Percentiles rank a stretch among this genome's conserved stretches.
phyloP scores from a whole-genome alignment of 2,113 vertebrate genomes.

The Scytalopus superciliaris region DNA sequence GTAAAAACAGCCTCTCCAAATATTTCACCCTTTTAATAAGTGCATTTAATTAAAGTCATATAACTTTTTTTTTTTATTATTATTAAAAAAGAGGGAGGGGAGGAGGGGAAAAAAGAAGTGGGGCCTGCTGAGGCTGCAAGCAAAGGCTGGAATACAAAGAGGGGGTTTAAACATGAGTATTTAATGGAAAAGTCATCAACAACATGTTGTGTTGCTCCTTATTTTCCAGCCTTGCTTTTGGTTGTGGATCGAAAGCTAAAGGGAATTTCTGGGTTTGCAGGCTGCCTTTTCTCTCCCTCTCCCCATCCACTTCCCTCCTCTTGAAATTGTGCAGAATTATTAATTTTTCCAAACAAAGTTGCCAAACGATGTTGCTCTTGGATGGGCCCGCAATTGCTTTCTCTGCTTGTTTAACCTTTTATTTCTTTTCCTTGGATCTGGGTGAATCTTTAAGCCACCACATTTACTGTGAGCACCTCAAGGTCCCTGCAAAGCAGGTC shows the following conservation, averaged over 20 bases:
- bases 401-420: not conserved
- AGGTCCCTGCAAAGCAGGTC: not conserved
- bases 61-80: conserved; percentile 71
- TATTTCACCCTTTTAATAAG: conserved; percentile 80
- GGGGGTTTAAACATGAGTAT: not conserved
- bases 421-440: not conserved
- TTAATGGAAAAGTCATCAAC: conserved; percentile 55
- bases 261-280: not conserved
- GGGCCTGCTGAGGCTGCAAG: conserved; percentile 44
- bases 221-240: conserved; percentile 29
- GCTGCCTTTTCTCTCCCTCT: not conserved
- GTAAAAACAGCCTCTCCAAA: conserved; percentile 73
- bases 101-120: not conserved
- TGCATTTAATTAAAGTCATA: conserved; percentile 86
- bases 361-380: conserved; percentile 30
- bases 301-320: not conserved
- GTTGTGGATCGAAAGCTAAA: not conserved
- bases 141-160: conserved; percentile 49
- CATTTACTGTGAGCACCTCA: not conserved
- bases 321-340: not conserved
- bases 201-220: not conserved
- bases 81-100: conserved; percentile 64
- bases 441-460: not conserved
- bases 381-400: not conserved
- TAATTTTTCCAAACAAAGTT: conserved; percentile 23